A percentile compares a stretch with the other conserved stretches of the same genome.
phyloP scores from a whole-genome alignment of 2,113 vertebrate species.

The Ondatra zibethicus region DNA sequence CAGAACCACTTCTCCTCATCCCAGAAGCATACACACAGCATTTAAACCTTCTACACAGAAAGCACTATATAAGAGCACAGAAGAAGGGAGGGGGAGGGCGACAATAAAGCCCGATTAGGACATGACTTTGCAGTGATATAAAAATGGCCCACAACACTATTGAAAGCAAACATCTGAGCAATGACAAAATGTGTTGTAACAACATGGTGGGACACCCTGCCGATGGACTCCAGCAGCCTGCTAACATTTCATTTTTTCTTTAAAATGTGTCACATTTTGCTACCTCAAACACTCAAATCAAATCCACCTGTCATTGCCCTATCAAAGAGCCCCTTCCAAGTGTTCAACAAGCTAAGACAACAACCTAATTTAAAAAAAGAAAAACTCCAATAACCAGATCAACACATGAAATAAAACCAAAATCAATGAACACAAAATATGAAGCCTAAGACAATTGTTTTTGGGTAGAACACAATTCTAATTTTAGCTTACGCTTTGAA shows the following conservation, averaged over 20 bases:
- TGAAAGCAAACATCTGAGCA: constrained; percentile 36
- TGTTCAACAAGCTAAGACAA: constrained; percentile 15
- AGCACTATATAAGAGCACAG: neutral
- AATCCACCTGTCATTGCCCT: neutral
- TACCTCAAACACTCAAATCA: neutral
- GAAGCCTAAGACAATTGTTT: constrained; percentile 29
- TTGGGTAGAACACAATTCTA: neutral
- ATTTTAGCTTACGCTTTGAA: constrained; percentile 8
- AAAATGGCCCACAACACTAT: constrained; percentile 12
- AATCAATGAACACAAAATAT: constrained; percentile 50
- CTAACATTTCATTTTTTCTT: neutral
- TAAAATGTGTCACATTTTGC: neutral
- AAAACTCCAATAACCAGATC: constrained; percentile 11
- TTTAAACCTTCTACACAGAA: neutral
- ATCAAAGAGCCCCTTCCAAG: neutral
- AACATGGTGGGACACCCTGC: neutral
- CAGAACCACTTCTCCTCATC: neutral
- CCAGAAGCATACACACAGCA: constrained; percentile 20
- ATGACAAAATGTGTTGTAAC: neutral
- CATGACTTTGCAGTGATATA: neutral
- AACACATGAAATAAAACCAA: constrained; percentile 1
- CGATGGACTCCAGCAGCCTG: neutral
- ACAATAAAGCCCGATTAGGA: neutral
- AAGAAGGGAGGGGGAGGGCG: neutral
- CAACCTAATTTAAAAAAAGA: constrained; percentile 7